These are phyloP conservation scores for Nesospiza acunhae DNA, from an alignment of 2,113 vertebrate genomes.

Conservation along the genomic window DNA sequence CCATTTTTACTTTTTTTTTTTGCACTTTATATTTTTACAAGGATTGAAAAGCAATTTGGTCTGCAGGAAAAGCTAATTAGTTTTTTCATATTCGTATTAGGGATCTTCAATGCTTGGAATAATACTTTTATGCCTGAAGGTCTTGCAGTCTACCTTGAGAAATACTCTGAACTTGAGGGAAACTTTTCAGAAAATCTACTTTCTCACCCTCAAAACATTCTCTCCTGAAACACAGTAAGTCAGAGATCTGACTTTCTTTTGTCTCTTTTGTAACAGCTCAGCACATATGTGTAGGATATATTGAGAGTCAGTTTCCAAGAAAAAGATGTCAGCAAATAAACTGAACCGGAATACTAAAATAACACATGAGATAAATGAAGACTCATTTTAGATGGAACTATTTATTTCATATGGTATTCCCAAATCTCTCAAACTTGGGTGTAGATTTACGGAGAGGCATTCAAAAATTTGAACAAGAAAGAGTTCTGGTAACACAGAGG, in stretches of 20 bases:
- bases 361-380: background rate
- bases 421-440: background rate
- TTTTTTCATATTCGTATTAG: background rate
- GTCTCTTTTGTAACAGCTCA: background rate
- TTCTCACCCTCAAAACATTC: background rate
- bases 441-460: background rate
- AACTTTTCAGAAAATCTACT: background rate
- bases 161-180: background rate
- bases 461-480: background rate
- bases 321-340: background rate
- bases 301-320: background rate
- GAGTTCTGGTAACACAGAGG: background rate
- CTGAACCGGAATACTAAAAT: background rate
- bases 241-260: background rate
- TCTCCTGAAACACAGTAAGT: background rate
- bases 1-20: background rate
- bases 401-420: background rate
- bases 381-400: background rate
- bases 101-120: background rate
- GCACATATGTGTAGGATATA: background rate
- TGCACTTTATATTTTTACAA: background rate
- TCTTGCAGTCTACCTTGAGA: background rate
- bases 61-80: background rate
- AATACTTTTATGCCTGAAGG: background rate
- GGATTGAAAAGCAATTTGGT: conserved; percentile 1